phyloP scores from a whole-genome alignment of 2,888 invertebrate species.

The Celastrina argiolus region DNA sequence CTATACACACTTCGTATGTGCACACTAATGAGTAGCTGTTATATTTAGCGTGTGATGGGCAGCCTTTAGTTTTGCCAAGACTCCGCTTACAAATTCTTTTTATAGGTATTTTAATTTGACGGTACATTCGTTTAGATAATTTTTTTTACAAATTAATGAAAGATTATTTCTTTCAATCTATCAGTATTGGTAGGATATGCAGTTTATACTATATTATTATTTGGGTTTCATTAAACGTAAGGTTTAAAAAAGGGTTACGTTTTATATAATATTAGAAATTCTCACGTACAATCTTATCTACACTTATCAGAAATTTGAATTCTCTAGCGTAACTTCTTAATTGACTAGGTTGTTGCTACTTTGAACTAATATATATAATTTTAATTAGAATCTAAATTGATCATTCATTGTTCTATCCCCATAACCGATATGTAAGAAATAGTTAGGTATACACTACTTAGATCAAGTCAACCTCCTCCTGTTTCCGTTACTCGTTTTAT shows the following conservation, averaged over 20 bases:
- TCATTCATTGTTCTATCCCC: slow-evolving; percentile 36
- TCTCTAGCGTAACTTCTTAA: slow-evolving; percentile 1
- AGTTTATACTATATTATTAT: no score
- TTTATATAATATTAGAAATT: neutral
- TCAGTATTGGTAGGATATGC: no score
- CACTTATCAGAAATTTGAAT: neutral
- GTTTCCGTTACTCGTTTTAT: slow-evolving; percentile 60
- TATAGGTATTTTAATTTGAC: neutral
- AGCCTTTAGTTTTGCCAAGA: slow-evolving; percentile 12
- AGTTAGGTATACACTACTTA: slow-evolving; percentile 39
- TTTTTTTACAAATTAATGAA: neutral
- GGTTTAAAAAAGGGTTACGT: neutral
- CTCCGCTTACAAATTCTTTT: neutral
- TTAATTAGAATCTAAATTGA: slow-evolving; percentile 29
- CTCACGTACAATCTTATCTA: neutral
- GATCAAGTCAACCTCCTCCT: slow-evolving; percentile 70
- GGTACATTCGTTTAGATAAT: neutral
- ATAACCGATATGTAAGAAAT: slow-evolving; percentile 56
- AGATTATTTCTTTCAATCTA: no score
- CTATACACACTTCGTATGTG: slow-evolving; percentile 29
- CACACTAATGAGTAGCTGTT: neutral
- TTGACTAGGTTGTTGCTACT: neutral
- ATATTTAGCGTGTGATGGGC: slow-evolving; percentile 8
- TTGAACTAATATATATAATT: slow-evolving; percentile 29
- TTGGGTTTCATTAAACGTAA: no score